phyloP scores from a whole-genome alignment of 2,888 invertebrate species.

The Amphiduros pacificus region DNA sequence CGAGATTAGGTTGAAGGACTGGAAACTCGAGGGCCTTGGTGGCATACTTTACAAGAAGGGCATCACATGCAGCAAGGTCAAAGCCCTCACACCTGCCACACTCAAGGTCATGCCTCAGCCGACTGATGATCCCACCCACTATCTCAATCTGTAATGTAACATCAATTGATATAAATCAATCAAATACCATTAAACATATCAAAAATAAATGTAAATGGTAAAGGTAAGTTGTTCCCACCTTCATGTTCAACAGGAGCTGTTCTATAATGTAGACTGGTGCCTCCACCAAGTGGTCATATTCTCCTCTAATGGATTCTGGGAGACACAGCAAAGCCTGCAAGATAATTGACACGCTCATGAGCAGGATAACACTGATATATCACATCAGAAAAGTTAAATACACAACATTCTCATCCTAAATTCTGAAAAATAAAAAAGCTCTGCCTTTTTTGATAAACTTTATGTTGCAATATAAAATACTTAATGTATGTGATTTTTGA shows the following conservation, averaged over 20 bases:
- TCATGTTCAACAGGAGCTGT: slow-evolving; percentile 81
- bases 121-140: slow-evolving; percentile 42
- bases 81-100: slow-evolving; percentile 32
- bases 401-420: too few species aligned
- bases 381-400: too few species aligned
- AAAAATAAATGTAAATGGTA: neutral
- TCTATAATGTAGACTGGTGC: slow-evolving; percentile 78
- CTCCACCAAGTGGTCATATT: slow-evolving; percentile 50
- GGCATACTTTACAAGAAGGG: slow-evolving; percentile 47
- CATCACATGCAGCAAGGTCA: slow-evolving; percentile 42
- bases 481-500: too few species aligned
- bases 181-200: neutral
- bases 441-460: too few species aligned
- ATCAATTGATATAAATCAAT: neutral
- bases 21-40: slow-evolving; percentile 51
- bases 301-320: slow-evolving; percentile 37
- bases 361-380: too few species aligned
- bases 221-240: slow-evolving; percentile 38
- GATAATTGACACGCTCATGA: neutral
- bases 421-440: too few species aligned
- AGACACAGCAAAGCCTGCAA: slow-evolving; percentile 48
- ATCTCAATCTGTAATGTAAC: slow-evolving; percentile 38
- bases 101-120: slow-evolving; percentile 38
- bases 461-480: too few species aligned
- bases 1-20: too few species aligned